phyloP scores from a whole-genome alignment of 2,113 vertebrate genomes.

The Egretta garzetta region DNA sequence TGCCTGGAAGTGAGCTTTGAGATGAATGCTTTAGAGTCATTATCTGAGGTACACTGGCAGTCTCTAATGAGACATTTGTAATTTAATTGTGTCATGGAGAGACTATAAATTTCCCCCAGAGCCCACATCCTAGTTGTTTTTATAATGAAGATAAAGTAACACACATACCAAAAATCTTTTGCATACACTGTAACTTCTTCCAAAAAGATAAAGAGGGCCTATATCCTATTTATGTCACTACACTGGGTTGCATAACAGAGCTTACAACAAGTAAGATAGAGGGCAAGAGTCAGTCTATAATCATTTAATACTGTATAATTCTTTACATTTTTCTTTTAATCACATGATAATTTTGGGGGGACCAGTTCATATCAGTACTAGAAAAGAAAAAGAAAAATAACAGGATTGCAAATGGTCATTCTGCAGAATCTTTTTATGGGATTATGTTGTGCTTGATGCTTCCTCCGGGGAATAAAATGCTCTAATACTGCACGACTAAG shows the following conservation, averaged over 20 bases:
- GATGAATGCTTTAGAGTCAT: slow-evolving; percentile 46
- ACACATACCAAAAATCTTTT: slow-evolving; percentile 73
- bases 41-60: slow-evolving; percentile 70
- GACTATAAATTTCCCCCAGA: slow-evolving; percentile 69
- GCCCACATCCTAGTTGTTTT: slow-evolving; percentile 64
- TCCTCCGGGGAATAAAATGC: neutral
- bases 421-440: slow-evolving; percentile 49
- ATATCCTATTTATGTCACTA: slow-evolving; percentile 68
- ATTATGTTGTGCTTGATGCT: slow-evolving; percentile 37
- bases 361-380: slow-evolving; percentile 53
- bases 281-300: slow-evolving; percentile 47
- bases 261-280: slow-evolving; percentile 60
- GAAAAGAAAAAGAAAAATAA: slow-evolving; percentile 40
- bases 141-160: slow-evolving; percentile 79
- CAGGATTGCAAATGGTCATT: neutral
- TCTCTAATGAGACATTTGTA: slow-evolving; percentile 76
- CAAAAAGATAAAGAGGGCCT: slow-evolving; percentile 70
- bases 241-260: slow-evolving; percentile 60
- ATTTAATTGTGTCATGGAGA: slow-evolving; percentile 73
- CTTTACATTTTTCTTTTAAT: slow-evolving; percentile 62
- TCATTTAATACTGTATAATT: slow-evolving; percentile 49
- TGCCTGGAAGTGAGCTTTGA: slow-evolving; percentile 47
- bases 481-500: slow-evolving; percentile 26
- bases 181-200: slow-evolving; percentile 70
- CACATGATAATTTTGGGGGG: slow-evolving; percentile 37